Evolutionary conservation across 2,888 invertebrate genomes (phyloP).

Genomic region (Mythimna albipuncta): DNA sequence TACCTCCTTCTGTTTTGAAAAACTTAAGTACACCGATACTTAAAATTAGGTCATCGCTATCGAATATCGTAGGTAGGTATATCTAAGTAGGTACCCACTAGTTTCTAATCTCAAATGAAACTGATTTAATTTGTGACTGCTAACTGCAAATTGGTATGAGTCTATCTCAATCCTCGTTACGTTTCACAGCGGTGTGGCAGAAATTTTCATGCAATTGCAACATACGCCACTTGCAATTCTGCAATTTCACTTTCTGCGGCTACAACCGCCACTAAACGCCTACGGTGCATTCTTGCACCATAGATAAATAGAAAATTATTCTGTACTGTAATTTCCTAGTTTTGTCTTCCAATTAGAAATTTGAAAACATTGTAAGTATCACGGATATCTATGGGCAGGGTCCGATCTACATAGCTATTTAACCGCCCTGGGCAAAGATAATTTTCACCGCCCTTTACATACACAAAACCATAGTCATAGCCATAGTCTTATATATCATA

Average conservation of each 20-base stretch:
- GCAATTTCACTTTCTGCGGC: conserved; percentile 28
- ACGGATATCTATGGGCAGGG: too few species aligned
- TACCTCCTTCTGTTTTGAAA: too few species aligned
- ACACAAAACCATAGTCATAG: too few species aligned
- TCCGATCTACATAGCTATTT: too few species aligned
- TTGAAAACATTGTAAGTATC: not conserved
- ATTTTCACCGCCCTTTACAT: too few species aligned
- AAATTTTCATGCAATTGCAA: conserved; percentile 17
- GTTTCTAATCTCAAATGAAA: not conserved
- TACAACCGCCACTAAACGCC: not conserved
- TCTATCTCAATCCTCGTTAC: conserved; percentile 3
- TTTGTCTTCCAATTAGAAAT: not conserved
- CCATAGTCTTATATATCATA: too few species aligned
- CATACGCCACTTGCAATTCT: conserved; percentile 21
- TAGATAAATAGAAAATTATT: not conserved
- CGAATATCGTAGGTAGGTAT: not conserved
- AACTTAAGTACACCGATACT: too few species aligned
- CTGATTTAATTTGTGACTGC: conserved; percentile 10
- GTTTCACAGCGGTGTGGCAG: not conserved
- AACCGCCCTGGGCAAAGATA: too few species aligned
- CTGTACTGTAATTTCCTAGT: not conserved
- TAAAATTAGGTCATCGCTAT: too few species aligned
- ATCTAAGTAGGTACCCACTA: not conserved
- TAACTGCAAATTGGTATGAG: conserved; percentile 10
- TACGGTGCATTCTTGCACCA: not conserved